These are phyloP conservation scores for Ceramica pisi DNA, from an alignment of 2,888 invertebrate species.

Conservation along the genomic window DNA sequence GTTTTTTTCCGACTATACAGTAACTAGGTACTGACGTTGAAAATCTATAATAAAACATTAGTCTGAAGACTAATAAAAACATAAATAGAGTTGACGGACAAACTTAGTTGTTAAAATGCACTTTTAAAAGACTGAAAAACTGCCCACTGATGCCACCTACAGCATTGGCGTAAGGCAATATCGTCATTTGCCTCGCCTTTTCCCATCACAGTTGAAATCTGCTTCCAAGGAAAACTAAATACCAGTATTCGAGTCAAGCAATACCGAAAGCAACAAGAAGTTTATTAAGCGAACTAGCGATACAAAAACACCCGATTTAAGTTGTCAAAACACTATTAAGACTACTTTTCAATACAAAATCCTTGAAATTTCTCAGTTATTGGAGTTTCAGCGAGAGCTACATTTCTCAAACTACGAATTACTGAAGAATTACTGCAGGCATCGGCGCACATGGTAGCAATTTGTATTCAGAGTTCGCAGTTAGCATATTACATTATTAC, in stretches of 20 bases:
- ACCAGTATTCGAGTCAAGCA: neutral
- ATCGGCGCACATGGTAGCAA: constrained; percentile 45
- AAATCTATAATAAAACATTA: no score
- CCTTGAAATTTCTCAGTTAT: constrained; percentile 43
- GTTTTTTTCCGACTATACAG: no score
- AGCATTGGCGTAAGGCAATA: neutral
- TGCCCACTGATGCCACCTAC: neutral
- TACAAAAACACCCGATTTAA: neutral
- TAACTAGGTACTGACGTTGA: no score
- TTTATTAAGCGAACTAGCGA: no score
- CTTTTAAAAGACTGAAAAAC: neutral
- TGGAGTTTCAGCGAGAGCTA: constrained; percentile 21
- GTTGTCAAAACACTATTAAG: neutral
- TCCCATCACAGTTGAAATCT: no score
- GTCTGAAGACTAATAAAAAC: no score
- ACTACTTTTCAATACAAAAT: constrained; percentile 4
- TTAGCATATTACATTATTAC: constrained; percentile 41
- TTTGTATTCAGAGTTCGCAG: constrained; percentile 45
- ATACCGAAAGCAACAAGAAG: no score
- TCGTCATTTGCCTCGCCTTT: neutral
- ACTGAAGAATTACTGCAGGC: constrained; percentile 30
- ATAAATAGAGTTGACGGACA: no score
- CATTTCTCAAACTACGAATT: constrained; percentile 28
- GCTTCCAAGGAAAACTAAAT: neutral
- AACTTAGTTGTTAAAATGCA: no score